Conservation (phyloP, 2,888 invertebrate species). For the Willowsia nigromaculata region DNA sequence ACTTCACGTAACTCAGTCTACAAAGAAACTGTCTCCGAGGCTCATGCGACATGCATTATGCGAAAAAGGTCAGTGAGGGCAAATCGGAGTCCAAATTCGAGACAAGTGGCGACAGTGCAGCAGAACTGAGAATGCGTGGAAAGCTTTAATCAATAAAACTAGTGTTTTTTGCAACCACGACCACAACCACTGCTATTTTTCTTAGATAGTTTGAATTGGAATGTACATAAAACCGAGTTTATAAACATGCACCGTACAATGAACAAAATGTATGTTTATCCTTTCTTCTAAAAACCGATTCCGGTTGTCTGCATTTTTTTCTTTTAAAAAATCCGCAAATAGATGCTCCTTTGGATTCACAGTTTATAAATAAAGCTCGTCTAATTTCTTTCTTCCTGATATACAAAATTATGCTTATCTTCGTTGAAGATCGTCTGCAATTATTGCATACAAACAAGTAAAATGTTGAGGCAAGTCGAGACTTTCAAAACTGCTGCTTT, state of each 20-base stretch:
- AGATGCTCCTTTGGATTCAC: background rate
- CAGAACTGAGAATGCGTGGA: background rate
- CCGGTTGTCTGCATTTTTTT: background rate
- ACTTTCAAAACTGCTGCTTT: background rate
- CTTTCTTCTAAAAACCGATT: background rate
- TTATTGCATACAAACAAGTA: constrained; percentile 2
- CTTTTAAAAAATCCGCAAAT: background rate
- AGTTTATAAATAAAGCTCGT: constrained; percentile 48
- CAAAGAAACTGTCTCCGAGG: background rate
- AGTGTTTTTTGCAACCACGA: constrained; percentile 19
- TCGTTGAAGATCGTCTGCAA: background rate
- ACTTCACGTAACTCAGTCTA: background rate
- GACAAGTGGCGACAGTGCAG: background rate
- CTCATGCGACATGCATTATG: too few relatives aligned
- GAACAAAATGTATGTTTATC: background rate
- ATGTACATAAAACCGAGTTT: background rate
- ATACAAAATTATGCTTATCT: background rate
- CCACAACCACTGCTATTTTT: constrained; percentile 23
- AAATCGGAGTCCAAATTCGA: background rate
- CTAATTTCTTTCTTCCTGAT: background rate
- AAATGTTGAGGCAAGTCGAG: constrained; percentile 30
- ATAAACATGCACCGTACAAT: background rate
- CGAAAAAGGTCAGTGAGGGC: background rate
- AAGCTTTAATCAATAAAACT: background rate
- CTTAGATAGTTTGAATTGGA: background rate